These are phyloP conservation scores for Tipula unca DNA, from an alignment of 2,888 invertebrate species.

Conservation along the genomic window DNA sequence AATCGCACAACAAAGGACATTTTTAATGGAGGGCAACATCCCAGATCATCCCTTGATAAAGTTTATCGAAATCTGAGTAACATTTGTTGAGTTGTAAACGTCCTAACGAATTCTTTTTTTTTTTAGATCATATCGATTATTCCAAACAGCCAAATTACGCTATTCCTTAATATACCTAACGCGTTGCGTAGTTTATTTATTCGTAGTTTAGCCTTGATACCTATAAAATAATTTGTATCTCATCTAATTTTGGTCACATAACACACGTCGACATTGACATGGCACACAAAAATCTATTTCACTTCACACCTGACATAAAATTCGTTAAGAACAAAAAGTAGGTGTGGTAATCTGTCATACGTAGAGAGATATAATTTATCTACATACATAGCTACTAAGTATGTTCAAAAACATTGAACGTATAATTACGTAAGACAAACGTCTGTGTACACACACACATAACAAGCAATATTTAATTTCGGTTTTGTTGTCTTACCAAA, in stretches of 20 bases:
- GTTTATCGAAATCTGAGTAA: no score
- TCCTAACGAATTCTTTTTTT: no score
- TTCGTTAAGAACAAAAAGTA: background rate
- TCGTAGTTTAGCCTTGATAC: no score
- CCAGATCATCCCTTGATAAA: no score
- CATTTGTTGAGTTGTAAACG: no score
- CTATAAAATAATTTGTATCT: no score
- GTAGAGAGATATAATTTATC: background rate
- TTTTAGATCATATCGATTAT: no score
- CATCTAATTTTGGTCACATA: background rate
- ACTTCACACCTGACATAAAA: background rate
- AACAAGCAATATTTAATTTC: background rate
- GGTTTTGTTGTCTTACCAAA: slow-evolving; percentile 16
- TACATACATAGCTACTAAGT: background rate
- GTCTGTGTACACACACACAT: background rate
- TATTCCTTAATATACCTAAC: no score
- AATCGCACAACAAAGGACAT: no score
- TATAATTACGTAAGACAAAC: background rate
- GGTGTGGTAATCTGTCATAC: background rate
- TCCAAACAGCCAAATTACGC: no score
- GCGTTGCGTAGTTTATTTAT: no score
- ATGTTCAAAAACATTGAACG: background rate
- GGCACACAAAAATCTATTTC: background rate
- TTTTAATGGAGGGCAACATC: no score
- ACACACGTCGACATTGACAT: background rate